phyloP scores from a whole-genome alignment of 2,113 vertebrate species.

The Platanista minor region DNA sequence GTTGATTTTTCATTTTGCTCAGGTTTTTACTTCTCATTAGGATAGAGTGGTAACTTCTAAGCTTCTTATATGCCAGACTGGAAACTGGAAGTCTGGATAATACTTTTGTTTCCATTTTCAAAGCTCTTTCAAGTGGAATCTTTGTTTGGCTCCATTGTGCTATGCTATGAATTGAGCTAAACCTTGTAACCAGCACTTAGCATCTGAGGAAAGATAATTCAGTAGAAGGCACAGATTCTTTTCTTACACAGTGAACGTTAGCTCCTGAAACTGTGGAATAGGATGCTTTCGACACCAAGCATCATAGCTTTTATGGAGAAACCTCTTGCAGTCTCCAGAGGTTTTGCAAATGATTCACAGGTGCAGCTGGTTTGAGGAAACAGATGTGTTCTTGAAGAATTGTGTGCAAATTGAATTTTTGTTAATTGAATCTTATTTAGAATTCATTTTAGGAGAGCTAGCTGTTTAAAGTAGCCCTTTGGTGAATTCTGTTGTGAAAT shows the following conservation, averaged over 20 bases:
- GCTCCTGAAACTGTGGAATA: not conserved
- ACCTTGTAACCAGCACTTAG: not conserved
- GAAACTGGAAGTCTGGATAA: not conserved
- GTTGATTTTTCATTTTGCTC: not conserved
- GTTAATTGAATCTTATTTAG: conserved; percentile 64
- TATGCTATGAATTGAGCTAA: not conserved
- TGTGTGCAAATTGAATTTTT: conserved; percentile 65
- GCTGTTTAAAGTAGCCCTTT: conserved; percentile 57
- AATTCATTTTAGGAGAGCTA: conserved; percentile 59
- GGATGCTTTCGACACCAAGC: conserved; percentile 14
- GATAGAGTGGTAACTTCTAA: not conserved
- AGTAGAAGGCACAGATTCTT: not conserved
- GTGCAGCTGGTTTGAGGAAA: conserved; percentile 55
- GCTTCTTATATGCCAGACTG: not conserved
- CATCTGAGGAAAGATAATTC: not conserved
- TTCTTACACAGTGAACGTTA: not conserved
- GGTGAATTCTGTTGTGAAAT: conserved; percentile 64
- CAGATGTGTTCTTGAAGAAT: conserved; percentile 60
- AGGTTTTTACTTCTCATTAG: not conserved
- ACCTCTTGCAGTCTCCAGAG: conserved; percentile 35
- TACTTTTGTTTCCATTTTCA: conserved; percentile 14
- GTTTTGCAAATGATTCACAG: conserved; percentile 62
- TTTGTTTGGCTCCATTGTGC: not conserved
- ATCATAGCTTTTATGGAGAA: conserved; percentile 32
- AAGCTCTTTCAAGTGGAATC: not conserved